phyloP scores from a whole-genome alignment of 2,888 invertebrate genomes.

The Pinctada fucata region DNA sequence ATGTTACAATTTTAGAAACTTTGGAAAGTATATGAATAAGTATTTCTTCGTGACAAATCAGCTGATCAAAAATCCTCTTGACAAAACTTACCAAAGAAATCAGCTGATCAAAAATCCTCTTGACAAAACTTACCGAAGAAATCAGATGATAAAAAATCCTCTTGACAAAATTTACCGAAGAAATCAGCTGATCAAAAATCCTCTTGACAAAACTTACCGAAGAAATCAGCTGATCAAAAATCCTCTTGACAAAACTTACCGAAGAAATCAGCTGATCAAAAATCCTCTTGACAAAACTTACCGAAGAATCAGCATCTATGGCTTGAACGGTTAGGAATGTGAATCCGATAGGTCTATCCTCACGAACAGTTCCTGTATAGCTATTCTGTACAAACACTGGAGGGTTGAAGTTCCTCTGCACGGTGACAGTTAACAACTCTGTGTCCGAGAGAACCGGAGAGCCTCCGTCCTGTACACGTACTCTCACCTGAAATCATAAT shows the following conservation, averaged over 20 bases:
- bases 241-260: constrained; percentile 43
- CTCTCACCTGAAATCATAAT: constrained; percentile 39
- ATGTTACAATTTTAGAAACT: too few species aligned
- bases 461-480: constrained; percentile 61
- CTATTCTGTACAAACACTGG: constrained; percentile 57
- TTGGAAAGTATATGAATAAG: too few species aligned
- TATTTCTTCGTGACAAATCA: too few species aligned
- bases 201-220: constrained; percentile 46
- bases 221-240: constrained; percentile 48
- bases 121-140: constrained; percentile 50
- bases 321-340: constrained; percentile 54
- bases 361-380: constrained; percentile 46
- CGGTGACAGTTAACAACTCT: constrained; percentile 45
- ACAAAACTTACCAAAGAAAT: constrained; percentile 55
- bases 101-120: constrained; percentile 31
- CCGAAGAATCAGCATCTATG: constrained; percentile 59
- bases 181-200: constrained; percentile 47
- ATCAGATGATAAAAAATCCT: too few species aligned
- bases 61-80: too few species aligned
- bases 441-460: constrained; percentile 47
- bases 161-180: constrained; percentile 47
- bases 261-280: constrained; percentile 12
- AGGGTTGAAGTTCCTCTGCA: constrained; percentile 60
- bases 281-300: constrained; percentile 37
- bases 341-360: constrained; percentile 46